A percentile compares a stretch with the other conserved stretches of the same genome.
These are phyloP conservation scores for Drosophila tsacasi DNA, from an alignment of 1,140 invertebrate genomes.

Conservation along the genomic window DNA sequence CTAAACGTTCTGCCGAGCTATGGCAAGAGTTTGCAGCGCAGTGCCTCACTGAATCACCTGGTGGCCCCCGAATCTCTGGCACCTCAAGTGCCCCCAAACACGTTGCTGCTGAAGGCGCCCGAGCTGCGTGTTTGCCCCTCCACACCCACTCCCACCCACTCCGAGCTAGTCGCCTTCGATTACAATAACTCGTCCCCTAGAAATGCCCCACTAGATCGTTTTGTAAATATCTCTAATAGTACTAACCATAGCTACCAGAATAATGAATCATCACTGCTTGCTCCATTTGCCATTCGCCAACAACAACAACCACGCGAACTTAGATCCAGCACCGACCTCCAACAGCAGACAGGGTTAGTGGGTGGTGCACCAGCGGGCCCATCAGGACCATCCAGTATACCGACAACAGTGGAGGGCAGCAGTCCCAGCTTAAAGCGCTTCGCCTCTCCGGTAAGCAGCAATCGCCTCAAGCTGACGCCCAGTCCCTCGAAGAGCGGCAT, in stretches of 20 bases:
- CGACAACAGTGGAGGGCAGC: conserved; percentile 52
- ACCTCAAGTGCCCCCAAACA: conserved; percentile 20
- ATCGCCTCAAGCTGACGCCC: conserved; percentile 69
- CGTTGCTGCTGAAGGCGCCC: conserved; percentile 54
- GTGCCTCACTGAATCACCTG: conserved; percentile 40
- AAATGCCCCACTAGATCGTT: conserved; percentile 61
- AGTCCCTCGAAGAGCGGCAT: conserved; percentile 80
- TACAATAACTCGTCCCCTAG: conserved; percentile 23
- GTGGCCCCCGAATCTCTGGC: conserved; percentile 15
- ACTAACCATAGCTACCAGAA: conserved; percentile 82
- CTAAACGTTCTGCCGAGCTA: conserved; percentile 64
- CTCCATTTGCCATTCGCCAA: conserved; percentile 77
- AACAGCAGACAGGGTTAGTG: conserved; percentile 43
- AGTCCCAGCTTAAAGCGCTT: conserved; percentile 61
- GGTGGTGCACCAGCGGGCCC: conserved; percentile 1
- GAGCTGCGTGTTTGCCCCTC: conserved; percentile 75
- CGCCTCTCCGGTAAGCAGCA: conserved; percentile 61
- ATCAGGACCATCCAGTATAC: conserved; percentile 40
- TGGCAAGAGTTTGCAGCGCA: conserved; percentile 35
- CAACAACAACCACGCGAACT: conserved; percentile 45
- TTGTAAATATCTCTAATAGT: conserved; percentile 81
- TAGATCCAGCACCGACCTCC: conserved; percentile 69
- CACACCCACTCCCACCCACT: conserved; percentile 77
- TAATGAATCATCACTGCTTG: conserved; percentile 84
- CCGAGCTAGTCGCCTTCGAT: conserved; percentile 54